Evolutionary conservation across 2,888 invertebrate genomes (phyloP), one percentile per base, ranked within the genome.

Genomic region (Lithosia quadra): DNA sequence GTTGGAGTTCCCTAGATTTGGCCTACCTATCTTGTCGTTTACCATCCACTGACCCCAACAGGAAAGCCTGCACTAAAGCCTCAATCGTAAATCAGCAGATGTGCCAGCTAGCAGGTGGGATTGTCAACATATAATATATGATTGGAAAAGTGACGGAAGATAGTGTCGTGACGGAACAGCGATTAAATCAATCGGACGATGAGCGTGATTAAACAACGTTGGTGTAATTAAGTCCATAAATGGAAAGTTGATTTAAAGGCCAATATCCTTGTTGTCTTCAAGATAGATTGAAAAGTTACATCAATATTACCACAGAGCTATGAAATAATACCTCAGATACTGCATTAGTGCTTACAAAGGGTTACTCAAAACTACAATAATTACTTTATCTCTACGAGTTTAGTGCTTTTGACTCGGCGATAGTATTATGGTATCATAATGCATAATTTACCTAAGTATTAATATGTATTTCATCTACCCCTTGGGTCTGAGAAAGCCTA

Each of bases 141-240:
- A 18, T 49, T 49, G n/a, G 49, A 24, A 7, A 43, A 10, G 15
- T 15, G 15, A 18, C 18, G 24, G 10, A 22, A 24, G 39, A 22
- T 24, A 24, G 15, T 9, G 56, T 49, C 49, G 13, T 15, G 21
- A 33, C n/a, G 43, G 62, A 63, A 63, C 49, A n/a, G 33, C 49
- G 62, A 53, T 62, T 63, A 63, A 33, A 63, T 13, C 11, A 63
- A 63, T 63, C 53, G 43, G 49, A 28, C 33, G 28, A n/a, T 63
- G 21, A 36, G 34, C 59, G 28, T 53, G 49, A 53, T n/a, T 49
- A 33, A 24, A 49, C 13, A n/a, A 49, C 13, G 15, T 60, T 49
- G n/a, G 2, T 49, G 49, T 33, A 62, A 33, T 62, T 28, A 49
- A n/a, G 49, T 49, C 49, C 28, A 49, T 53, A 63, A 11, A 63